A percentile compares a stretch with the other conserved stretches of the same genome.
Conservation (phyloP, 2,888 invertebrate species). For the Poecilus cupreus region DNA sequence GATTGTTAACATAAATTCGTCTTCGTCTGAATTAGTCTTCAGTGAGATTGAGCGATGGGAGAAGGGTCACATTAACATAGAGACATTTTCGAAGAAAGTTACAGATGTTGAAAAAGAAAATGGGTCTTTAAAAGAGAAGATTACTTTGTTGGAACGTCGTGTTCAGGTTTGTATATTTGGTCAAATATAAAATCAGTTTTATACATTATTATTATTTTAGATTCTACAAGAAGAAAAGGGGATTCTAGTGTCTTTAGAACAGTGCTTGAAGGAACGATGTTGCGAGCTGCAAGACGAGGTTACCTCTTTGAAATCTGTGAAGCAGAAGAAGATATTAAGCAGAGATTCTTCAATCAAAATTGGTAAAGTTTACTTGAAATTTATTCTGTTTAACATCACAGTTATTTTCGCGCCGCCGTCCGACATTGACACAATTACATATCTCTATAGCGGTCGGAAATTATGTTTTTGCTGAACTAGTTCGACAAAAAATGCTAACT, state of each 20-base stretch:
- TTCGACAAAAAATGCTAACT: no score
- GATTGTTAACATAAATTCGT: constrained; percentile 80
- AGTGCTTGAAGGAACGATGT: constrained; percentile 84
- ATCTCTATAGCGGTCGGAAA: no score
- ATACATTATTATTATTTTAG: no score
- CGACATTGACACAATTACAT: no score
- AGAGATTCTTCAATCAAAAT: constrained; percentile 75
- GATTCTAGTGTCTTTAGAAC: constrained; percentile 82
- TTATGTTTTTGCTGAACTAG: no score
- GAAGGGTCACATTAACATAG: constrained; percentile 86
- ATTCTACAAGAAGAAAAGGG: constrained; percentile 87
- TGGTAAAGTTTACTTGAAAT: no score
- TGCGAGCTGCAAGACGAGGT: constrained; percentile 85
- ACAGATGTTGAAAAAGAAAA: constrained; percentile 82
- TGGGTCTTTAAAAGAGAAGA: constrained; percentile 79
- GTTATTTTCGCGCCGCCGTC: no score
- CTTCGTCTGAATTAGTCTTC: constrained; percentile 78
- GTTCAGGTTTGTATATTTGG: constrained; percentile 77
- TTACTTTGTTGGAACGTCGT: constrained; percentile 81
- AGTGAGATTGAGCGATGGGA: constrained; percentile 86
- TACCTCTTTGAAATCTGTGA: constrained; percentile 76
- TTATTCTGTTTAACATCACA: no score
- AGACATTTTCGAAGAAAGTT: constrained; percentile 82
- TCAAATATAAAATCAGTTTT: no score
- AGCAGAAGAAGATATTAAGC: constrained; percentile 72